Conservation (phyloP, 2,888 invertebrate species). For the Coelinius sp. region DNA sequence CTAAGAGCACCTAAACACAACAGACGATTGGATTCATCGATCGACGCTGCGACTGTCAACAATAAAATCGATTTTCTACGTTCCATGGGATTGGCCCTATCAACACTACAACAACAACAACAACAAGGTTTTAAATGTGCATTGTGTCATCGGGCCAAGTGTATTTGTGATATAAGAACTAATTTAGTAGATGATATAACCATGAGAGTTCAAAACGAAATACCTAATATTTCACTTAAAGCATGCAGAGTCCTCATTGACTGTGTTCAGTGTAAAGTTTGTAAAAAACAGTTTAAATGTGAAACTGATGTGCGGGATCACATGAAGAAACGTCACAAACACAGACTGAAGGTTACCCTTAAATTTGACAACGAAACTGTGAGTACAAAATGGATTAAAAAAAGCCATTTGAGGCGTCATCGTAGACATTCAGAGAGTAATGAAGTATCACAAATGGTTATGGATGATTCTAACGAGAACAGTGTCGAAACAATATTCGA, state of each 20-base stretch:
- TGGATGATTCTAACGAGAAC: neutral
- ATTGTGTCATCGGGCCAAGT: neutral
- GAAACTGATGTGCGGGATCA: slow-evolving; percentile 51
- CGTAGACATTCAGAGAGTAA: neutral
- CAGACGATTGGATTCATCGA: neutral
- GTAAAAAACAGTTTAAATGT: slow-evolving; percentile 56
- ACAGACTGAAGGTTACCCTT: slow-evolving; percentile 44
- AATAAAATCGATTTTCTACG: slow-evolving; percentile 49
- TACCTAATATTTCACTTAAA: slow-evolving; percentile 37
- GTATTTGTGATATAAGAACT: neutral
- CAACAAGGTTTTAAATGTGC: slow-evolving; percentile 17
- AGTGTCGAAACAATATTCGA: neutral
- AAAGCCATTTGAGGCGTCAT: slow-evolving; percentile 48
- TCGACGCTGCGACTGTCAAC: slow-evolving; percentile 29
- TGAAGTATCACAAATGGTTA: neutral
- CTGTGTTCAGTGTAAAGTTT: slow-evolving; percentile 51
- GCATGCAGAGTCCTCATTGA: slow-evolving; percentile 55
- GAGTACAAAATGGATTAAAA: slow-evolving; percentile 46
- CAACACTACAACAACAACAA: slow-evolving; percentile 15
- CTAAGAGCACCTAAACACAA: neutral
- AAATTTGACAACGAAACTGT: slow-evolving; percentile 55
- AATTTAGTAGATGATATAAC: neutral
- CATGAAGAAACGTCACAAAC: slow-evolving; percentile 42
- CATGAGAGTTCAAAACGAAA: neutral
- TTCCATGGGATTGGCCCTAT: slow-evolving; percentile 44